phyloP scores from a whole-genome alignment of 2,797 vertebrate genomes.

The Fratercula arctica region DNA sequence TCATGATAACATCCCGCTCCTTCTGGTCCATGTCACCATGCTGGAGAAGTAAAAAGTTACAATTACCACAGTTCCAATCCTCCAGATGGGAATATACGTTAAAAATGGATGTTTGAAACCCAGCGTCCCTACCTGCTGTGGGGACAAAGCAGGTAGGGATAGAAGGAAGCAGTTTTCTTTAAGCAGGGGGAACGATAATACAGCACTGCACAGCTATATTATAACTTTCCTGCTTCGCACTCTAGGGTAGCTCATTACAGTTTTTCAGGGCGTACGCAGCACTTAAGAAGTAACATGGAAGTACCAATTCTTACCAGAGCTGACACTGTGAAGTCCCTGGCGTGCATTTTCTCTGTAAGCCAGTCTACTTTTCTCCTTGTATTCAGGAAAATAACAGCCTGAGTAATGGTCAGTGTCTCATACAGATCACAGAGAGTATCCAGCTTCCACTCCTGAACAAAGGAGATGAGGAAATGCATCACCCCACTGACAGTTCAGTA shows the following conservation, averaged over 20 bases:
- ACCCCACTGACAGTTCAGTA: neutral
- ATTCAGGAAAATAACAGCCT: conserved; percentile 98
- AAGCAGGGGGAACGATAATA: conserved; percentile 95
- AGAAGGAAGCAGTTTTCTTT: conserved; percentile 88
- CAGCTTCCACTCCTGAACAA: conserved; percentile 93
- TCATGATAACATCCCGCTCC: conserved; percentile 98
- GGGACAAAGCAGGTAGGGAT: conserved; percentile 82
- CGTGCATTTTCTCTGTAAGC: conserved; percentile 99
- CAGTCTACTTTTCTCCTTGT: conserved; percentile 99
- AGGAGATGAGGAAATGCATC: neutral
- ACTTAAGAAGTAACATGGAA: fast-evolving
- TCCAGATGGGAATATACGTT: fast-evolving
- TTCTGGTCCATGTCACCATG: conserved; percentile 99
- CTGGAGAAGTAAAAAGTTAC: conserved; percentile 64
- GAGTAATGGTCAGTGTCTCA: conserved; percentile 97
- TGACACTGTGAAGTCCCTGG: conserved; percentile 96
- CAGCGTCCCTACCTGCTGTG: conserved; percentile 85
- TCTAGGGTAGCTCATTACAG: fast-evolving
- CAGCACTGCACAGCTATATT: conserved; percentile 84
- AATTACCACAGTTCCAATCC: neutral
- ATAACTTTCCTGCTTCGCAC: conserved; percentile 84
- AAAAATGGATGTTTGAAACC: conserved; percentile 81
- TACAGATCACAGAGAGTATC: conserved; percentile 98
- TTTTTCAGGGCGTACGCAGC: fast-evolving
- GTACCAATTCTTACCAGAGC: conserved; percentile 85